Evolutionary conservation across 2,797 vertebrate species (phyloP).

Genomic region (Danio choprae): DNA sequence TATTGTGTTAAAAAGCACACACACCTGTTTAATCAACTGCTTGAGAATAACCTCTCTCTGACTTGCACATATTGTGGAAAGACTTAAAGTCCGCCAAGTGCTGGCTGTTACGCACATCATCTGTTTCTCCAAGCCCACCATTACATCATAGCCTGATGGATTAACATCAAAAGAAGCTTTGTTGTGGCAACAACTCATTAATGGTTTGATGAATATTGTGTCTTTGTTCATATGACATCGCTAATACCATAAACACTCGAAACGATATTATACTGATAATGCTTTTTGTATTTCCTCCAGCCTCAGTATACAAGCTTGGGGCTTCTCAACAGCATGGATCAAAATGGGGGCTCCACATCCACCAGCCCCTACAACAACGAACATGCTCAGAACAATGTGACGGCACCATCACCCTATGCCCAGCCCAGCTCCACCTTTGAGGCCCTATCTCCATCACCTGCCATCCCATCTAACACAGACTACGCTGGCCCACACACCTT

Average conservation of each 20-base stretch:
- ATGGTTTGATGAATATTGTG: constrained; percentile 34
- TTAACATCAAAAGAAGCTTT: constrained; percentile 29
- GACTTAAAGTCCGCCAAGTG: constrained; percentile 26
- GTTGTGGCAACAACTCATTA: constrained; percentile 38
- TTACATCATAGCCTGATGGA: constrained; percentile 45
- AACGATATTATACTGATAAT: constrained; percentile 27
- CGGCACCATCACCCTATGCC: constrained; percentile 94
- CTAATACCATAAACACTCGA: constrained; percentile 25
- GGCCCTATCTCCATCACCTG: constrained; percentile 93
- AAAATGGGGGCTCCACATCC: constrained; percentile 95
- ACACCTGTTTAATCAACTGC: too few relatives aligned
- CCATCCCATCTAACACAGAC: constrained; percentile 99
- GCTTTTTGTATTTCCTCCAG: constrained; percentile 67
- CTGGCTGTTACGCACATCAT: constrained; percentile 11
- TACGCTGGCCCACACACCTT: constrained; percentile 98
- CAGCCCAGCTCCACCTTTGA: constrained; percentile 99
- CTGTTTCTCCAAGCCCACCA: constrained; percentile 29
- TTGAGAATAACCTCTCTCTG: constrained; percentile 32
- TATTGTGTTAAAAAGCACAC: too few relatives aligned
- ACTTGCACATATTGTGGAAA: constrained; percentile 29
- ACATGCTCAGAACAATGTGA: constrained; percentile 93
- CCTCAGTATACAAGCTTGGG: constrained; percentile 98
- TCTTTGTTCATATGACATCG: constrained; percentile 23
- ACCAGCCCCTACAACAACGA: constrained; percentile 98
- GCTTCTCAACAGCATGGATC: constrained; percentile 98